Evolutionary conservation across 2,113 vertebrate genomes (phyloP).

Genomic region (Puma concolor): DNA sequence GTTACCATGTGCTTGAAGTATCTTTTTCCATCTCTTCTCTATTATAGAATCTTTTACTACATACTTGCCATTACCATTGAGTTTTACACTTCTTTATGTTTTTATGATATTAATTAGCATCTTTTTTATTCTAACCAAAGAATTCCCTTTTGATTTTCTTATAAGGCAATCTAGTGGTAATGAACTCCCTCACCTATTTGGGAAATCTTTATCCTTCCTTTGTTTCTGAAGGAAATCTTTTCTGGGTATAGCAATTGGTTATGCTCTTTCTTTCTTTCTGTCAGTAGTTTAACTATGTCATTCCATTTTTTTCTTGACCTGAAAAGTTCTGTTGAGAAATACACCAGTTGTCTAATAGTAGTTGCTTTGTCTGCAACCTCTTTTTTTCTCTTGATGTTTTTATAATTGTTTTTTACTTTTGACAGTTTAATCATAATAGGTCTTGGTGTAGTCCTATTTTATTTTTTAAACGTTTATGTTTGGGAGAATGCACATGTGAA

Average conservation of each 20-base stretch:
- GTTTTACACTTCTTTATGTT: not conserved
- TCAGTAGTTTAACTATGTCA: not conserved
- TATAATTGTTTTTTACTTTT: not conserved
- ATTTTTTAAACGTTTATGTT: too few species aligned
- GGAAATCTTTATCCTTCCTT: not conserved
- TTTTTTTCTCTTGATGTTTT: not conserved
- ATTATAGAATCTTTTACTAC: not conserved
- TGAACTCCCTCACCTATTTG: not conserved
- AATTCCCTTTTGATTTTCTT: not conserved
- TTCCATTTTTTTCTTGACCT: not conserved
- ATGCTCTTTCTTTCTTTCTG: not conserved
- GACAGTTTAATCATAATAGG: not conserved
- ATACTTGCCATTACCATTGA: not conserved
- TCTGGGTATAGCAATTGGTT: not conserved
- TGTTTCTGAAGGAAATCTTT: not conserved
- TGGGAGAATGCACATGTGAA: too few species aligned
- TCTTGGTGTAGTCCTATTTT: not conserved
- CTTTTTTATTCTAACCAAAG: not conserved
- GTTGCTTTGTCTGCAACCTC: not conserved
- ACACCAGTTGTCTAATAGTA: not conserved
- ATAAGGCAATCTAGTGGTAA: not conserved
- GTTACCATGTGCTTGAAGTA: not conserved
- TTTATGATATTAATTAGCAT: not conserved
- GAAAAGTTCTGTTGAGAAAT: not conserved
- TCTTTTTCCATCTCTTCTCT: not conserved